Percentiles rank a stretch among this genome's conserved stretches.
These are phyloP conservation scores for Semibalanus balanoides DNA, from an alignment of 1,140 invertebrate species.

Conservation along the genomic window DNA sequence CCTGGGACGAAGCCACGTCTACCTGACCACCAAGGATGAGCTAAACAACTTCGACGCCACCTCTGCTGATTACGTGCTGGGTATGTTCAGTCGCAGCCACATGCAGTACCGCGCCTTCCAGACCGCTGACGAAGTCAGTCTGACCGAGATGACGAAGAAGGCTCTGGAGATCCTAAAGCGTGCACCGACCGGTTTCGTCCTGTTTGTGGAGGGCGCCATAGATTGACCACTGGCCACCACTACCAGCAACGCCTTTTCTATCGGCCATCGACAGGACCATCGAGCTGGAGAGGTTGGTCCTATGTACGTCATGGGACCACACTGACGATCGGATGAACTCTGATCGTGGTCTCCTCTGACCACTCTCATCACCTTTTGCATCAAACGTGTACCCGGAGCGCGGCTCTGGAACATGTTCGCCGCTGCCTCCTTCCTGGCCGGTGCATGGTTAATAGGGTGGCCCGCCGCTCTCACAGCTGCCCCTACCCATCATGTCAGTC, in stretches of 20 bases:
- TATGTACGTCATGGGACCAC: constrained; percentile 8
- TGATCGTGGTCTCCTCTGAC: constrained; percentile 61
- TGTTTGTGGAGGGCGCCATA: constrained; percentile 24
- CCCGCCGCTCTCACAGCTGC: background rate
- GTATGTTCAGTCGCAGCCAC: constrained; percentile 26
- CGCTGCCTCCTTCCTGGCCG: constrained; percentile 8
- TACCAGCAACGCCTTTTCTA: constrained; percentile 14
- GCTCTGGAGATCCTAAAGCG: constrained; percentile 22
- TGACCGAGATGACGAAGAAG: constrained; percentile 23
- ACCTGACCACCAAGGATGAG: constrained; percentile 48
- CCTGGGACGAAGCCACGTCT: constrained; percentile 37
- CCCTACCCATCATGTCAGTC: no score
- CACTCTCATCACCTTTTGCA: constrained; percentile 59
- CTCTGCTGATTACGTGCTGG: constrained; percentile 52
- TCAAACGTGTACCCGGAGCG: constrained; percentile 56
- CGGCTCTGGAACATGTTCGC: constrained; percentile 29
- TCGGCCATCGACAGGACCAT: constrained; percentile 13
- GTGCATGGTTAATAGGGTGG: no score
- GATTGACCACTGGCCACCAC: constrained; percentile 18
- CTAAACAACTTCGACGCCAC: constrained; percentile 42
- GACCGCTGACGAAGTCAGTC: constrained; percentile 17
- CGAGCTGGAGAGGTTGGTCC: background rate
- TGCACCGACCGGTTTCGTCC: constrained; percentile 23
- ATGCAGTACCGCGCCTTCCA: constrained; percentile 18
- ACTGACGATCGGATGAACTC: constrained; percentile 38